Evolutionary conservation across 2,888 invertebrate species (phyloP).

Genomic region (Rambutsinella grinnellia): DNA sequence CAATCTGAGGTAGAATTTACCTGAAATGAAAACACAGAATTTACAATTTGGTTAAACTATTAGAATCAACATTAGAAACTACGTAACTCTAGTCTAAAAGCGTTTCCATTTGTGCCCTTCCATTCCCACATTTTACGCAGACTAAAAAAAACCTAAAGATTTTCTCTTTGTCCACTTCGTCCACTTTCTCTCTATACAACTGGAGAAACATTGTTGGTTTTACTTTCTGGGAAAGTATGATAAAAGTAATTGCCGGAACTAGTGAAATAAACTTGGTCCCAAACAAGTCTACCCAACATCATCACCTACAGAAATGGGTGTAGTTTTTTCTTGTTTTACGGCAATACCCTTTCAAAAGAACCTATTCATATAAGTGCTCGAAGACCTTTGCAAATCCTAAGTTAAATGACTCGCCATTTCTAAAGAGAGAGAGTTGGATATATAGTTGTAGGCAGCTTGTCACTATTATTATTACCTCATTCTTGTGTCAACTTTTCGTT

Average conservation of each 20-base stretch:
- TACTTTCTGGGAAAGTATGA: slow-evolving; percentile 18
- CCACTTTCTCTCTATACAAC: too few species aligned
- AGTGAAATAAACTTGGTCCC: slow-evolving; percentile 33
- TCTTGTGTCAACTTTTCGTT: slow-evolving; percentile 7
- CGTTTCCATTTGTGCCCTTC: too few species aligned
- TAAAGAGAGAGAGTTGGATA: not conserved
- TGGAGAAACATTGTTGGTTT: too few species aligned
- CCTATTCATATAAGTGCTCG: too few species aligned
- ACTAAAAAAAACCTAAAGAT: too few species aligned
- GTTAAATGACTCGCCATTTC: not conserved
- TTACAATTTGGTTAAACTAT: too few species aligned
- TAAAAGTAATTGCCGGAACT: slow-evolving; percentile 54
- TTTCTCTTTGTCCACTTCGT: too few species aligned
- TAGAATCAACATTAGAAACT: too few species aligned
- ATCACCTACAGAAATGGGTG: not conserved
- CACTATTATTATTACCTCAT: slow-evolving; percentile 32
- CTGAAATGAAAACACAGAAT: too few species aligned
- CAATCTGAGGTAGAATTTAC: too few species aligned
- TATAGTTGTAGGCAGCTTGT: slow-evolving; percentile 4
- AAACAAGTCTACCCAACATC: not conserved
- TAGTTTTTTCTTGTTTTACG: not conserved
- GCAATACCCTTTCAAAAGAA: not conserved
- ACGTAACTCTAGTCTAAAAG: too few species aligned
- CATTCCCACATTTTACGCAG: too few species aligned
- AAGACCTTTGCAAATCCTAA: not conserved